Base-by-base conservation (phyloP, 2,113 vertebrate species). In the Calyptommatus sinebrachiatus region DNA sequence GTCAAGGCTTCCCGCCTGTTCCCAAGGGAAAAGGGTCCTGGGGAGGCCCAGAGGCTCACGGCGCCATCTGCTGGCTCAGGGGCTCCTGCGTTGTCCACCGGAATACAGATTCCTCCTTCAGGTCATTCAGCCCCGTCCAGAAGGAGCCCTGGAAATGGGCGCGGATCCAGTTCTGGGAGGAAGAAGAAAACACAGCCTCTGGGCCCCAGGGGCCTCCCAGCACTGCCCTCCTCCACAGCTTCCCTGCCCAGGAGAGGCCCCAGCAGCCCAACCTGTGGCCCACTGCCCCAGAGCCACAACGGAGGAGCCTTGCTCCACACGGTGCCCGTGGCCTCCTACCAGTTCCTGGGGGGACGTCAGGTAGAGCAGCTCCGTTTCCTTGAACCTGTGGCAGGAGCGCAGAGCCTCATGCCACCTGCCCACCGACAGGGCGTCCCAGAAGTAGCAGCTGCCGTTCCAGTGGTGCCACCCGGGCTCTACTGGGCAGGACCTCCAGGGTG, bases 71-170 rank as follows among this genome's bases (percentile, higher is more conserved):
- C n/a, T 35, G 2, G 31, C 3, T 71, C 26, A 83, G 46, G 11
- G 81, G 70, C 22, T 86, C 77, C 16, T 29, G 53, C 1, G 73
- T 77, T 1, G 78, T 83, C 85, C 85, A 86, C 10, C 22, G 69
- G 31, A 83, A 86, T 57, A 86, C 63, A 0, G 85, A 86, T 31
- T 86, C 85, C 10, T 73, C 68, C 24, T 41, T 20, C 63, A 16
- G 78, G 12, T 86, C 85, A 65, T 83, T 86, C 53, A 86, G 62
- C 57, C 85, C 85, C 14, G 81, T 86, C 85, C 85, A 86, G 57
- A 72, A 77, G 24, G 70, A 28, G 21, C 78, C 85, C 8, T 10
- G 4, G 61, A 83, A 86, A 12, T 77, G 45, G 16, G 73, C 67
- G 9, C 41, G 72, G 21, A 86, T 11, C 68, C 81, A 83, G 45